Percentiles rank a stretch among this genome's conserved stretches.
phyloP scores from a whole-genome alignment of 2,888 invertebrate genomes.

The Sympetrum striolatum region DNA sequence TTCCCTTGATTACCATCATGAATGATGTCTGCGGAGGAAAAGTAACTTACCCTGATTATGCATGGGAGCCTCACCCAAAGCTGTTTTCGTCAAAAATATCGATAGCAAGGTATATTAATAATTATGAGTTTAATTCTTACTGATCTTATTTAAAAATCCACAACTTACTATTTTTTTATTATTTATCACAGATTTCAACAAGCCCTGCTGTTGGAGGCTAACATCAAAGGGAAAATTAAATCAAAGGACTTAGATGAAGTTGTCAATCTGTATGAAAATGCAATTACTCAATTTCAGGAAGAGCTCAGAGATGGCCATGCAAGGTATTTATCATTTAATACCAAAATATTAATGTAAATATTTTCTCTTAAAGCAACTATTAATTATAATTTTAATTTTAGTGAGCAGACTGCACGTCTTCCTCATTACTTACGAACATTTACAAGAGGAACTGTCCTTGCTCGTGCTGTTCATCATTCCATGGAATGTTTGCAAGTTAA shows the following conservation, averaged over 20 bases:
- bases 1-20: neutral
- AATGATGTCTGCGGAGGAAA: neutral
- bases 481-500: neutral
- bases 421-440: neutral
- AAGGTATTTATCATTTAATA: neutral
- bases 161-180: neutral
- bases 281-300: neutral
- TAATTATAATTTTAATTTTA: neutral
- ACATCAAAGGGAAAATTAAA: neutral
- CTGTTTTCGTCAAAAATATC: neutral
- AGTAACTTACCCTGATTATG: conserved; percentile 5
- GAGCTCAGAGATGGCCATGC: neutral
- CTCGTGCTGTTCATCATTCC: neutral
- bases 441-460: neutral
- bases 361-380: neutral
- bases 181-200: neutral
- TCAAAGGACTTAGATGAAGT: neutral
- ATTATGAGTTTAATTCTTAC: too few species aligned
- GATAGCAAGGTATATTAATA: neutral
- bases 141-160: too few species aligned
- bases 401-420: neutral
- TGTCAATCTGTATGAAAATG: neutral
- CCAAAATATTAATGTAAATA: neutral
- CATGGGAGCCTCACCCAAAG: neutral
- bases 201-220: neutral